Evolutionary conservation across 2,888 invertebrate genomes (phyloP).

Genomic region (Tenodera sinensis): DNA sequence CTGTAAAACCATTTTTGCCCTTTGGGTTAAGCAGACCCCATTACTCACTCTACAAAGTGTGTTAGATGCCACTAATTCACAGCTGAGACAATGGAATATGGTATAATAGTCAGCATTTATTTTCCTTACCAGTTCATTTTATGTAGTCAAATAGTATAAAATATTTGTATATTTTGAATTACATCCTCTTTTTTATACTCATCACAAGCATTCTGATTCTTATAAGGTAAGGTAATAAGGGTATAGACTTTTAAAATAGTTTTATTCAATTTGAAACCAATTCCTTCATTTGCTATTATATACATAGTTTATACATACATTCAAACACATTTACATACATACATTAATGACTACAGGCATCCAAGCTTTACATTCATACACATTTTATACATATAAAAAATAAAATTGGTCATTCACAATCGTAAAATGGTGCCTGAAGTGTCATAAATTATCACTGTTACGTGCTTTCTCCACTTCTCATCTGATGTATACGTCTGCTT

Average conservation of each 20-base stretch:
- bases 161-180: background rate
- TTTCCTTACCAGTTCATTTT: background rate
- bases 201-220: background rate
- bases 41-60: too few species aligned
- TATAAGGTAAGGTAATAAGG: background rate
- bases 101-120: too few species aligned
- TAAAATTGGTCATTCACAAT: background rate
- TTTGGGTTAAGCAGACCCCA: too few species aligned
- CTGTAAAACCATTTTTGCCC: too few species aligned
- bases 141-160: background rate
- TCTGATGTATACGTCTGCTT: conserved; percentile 18
- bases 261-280: background rate
- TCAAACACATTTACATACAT: background rate
- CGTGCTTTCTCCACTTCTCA: background rate
- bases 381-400: background rate
- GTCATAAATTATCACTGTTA: background rate
- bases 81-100: too few species aligned
- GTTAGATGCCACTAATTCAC: too few species aligned
- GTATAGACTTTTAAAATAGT: background rate
- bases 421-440: background rate
- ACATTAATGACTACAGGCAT: background rate
- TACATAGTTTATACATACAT: background rate
- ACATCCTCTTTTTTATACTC: background rate
- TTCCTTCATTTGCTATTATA: background rate
- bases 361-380: background rate